Percentiles rank a stretch among this genome's conserved stretches.
These are phyloP conservation scores for Larimichthys polyactis DNA, from an alignment of 2,113 vertebrate genomes.

Conservation along the genomic window DNA sequence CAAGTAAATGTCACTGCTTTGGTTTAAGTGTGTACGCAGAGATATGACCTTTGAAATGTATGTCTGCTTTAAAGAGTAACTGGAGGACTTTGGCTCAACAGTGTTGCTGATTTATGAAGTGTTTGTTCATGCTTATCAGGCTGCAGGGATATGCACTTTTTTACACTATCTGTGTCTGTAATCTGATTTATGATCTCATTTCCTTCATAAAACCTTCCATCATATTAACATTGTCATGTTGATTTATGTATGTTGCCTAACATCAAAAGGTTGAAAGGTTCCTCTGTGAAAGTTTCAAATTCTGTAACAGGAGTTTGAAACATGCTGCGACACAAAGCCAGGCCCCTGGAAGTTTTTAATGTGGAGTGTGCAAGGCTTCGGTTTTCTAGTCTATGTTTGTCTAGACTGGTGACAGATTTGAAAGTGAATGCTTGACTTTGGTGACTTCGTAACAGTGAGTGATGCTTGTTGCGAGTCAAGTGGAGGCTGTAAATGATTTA, in stretches of 20 bases:
- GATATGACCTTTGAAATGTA: slow-evolving; percentile 62
- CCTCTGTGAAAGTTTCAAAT: neutral
- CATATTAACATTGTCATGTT: neutral
- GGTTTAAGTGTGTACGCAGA: slow-evolving; percentile 38
- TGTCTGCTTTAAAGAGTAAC: slow-evolving; percentile 46
- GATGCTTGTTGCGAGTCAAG: neutral
- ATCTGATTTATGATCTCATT: neutral
- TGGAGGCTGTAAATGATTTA: neutral
- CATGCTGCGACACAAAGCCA: neutral
- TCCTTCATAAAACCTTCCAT: neutral
- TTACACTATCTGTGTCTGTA: neutral
- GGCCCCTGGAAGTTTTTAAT: neutral
- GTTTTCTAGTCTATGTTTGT: neutral
- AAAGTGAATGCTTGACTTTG: neutral
- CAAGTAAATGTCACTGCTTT: neutral
- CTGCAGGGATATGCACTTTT: neutral
- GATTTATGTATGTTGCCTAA: neutral
- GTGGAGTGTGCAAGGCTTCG: neutral
- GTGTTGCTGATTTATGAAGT: slow-evolving; percentile 35
- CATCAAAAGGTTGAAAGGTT: neutral
- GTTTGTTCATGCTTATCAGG: neutral
- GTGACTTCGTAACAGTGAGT: neutral
- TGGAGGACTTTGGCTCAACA: slow-evolving; percentile 59
- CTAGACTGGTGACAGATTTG: neutral
- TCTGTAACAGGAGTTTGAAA: neutral